Evolutionary conservation across 2,113 vertebrate genomes (phyloP), one percentile per base, ranked within the genome.

Genomic region (Chaetops frenatus): DNA sequence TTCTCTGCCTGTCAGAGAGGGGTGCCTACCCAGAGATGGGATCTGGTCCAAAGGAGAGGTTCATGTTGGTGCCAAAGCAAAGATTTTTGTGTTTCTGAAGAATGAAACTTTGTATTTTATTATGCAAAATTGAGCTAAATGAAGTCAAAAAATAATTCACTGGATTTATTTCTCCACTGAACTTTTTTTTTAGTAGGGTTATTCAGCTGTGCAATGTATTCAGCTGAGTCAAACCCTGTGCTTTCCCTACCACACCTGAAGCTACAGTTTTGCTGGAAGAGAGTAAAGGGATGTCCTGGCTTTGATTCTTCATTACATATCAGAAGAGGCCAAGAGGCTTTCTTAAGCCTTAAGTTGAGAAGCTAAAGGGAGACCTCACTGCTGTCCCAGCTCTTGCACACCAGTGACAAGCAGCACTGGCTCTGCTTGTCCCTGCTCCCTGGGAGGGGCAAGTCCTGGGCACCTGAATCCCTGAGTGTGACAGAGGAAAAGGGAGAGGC

Each of bases 341-440:
- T 66, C 28, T 90, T 74, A 15, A 78, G 27, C 45, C 45, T 56
- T 28, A 10, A 42, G 14, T 71, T 33, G 35, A 38, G 25, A 45
- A 71, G 29, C 33, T 60, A 2, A 51, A 13, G 35, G 38, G 9
- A 33, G 14, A 48, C 28, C 21, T 66, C 44, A 1, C 33, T 72
- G 42, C 35, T 81, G 24, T 65, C 10, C 40, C 20, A 35, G 36
- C 28, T 57, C 6, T 35, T 28, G 27, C n/a, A 33, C 2, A 0
- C 24, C 61, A 31, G 11, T 0, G 0, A 40, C 38, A 50, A 38
- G 53, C 42, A 61, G n/a, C 56, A 15, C 15, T 24, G 3, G 25
- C 40, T 45, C 3, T 51, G 22, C 36, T 38, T 71, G 56, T 65
- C 51, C 31, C 2, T 35, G 42, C 27, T 70, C 11, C 29, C 20